phyloP scores from a whole-genome alignment of 2,113 vertebrate genomes.

The Lates calcarifer region DNA sequence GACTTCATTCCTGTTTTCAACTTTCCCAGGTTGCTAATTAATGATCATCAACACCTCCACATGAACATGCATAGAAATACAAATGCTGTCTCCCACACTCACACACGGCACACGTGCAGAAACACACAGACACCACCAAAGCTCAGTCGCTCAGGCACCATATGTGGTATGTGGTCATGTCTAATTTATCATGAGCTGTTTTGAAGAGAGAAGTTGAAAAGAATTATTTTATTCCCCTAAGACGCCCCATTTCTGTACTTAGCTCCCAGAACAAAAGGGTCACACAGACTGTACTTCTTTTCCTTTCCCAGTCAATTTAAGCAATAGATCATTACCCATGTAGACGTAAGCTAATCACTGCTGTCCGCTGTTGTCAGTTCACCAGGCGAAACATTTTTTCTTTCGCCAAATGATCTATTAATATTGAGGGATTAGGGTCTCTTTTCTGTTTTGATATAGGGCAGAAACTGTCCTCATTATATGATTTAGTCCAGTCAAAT shows the following conservation, averaged over 20 bases:
- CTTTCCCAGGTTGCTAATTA: conserved; percentile 40
- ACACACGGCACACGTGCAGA: background rate
- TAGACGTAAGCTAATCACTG: conserved; percentile 73
- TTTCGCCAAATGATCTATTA: conserved; percentile 80
- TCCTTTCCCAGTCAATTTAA: conserved; percentile 53
- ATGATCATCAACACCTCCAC: conserved; percentile 10
- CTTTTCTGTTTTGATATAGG: conserved; percentile 79
- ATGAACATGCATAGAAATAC: background rate
- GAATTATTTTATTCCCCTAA: conserved; percentile 61
- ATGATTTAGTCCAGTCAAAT: conserved; percentile 86
- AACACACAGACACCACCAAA: conserved; percentile 27
- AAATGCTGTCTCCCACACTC: background rate
- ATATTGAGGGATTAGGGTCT: conserved; percentile 76
- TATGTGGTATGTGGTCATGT: conserved; percentile 64
- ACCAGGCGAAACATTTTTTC: conserved; percentile 68
- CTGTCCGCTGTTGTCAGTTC: conserved; percentile 74
- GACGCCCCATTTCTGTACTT: conserved; percentile 58
- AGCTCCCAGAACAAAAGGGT: conserved; percentile 59
- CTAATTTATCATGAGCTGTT: conserved; percentile 72
- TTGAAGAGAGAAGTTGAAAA: conserved; percentile 73
- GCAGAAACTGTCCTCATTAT: conserved; percentile 85
- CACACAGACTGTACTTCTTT: conserved; percentile 32
- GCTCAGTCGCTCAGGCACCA: conserved; percentile 12
- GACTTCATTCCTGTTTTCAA: conserved; percentile 10
- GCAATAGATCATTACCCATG: conserved; percentile 66